Percentiles rank a stretch among this genome's conserved stretches.
Conservation (phyloP, 2,797 vertebrate species). For the Otolemur crassicaudatus region DNA sequence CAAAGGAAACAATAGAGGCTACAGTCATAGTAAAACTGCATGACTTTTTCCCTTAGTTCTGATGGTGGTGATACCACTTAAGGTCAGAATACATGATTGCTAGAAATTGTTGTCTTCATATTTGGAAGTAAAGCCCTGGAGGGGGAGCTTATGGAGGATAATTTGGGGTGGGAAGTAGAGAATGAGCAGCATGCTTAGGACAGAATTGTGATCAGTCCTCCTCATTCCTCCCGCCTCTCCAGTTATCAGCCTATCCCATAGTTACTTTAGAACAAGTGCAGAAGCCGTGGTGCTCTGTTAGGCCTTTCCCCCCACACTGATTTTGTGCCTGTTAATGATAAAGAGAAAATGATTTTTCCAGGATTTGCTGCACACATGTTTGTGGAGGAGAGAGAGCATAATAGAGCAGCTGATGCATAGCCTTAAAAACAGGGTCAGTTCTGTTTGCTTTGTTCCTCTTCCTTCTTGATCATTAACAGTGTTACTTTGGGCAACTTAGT, state of each 20-base stretch:
- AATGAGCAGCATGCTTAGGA: neutral
- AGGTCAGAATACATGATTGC: neutral
- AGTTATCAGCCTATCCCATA: neutral
- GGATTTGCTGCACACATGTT: neutral
- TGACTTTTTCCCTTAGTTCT: constrained; percentile 18
- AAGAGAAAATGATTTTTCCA: neutral
- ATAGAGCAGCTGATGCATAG: neutral
- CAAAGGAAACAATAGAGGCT: neutral
- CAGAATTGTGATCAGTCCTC: neutral
- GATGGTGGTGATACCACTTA: constrained; percentile 3
- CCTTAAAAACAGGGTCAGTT: neutral
- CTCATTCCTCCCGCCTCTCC: neutral
- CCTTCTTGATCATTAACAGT: neutral
- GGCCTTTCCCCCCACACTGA: neutral
- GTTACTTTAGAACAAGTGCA: neutral
- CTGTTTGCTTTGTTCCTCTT: neutral
- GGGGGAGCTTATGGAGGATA: neutral
- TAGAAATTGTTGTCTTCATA: neutral
- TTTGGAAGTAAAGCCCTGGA: neutral
- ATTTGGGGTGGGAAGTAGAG: neutral
- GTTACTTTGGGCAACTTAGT: neutral
- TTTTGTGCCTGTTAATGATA: constrained; percentile 12
- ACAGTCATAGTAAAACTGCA: neutral
- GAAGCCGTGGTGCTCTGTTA: neutral
- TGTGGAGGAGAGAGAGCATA: neutral